These are phyloP conservation scores for Nothocercus julius DNA, from an alignment of 2,113 vertebrate species.

Conservation along the genomic window DNA sequence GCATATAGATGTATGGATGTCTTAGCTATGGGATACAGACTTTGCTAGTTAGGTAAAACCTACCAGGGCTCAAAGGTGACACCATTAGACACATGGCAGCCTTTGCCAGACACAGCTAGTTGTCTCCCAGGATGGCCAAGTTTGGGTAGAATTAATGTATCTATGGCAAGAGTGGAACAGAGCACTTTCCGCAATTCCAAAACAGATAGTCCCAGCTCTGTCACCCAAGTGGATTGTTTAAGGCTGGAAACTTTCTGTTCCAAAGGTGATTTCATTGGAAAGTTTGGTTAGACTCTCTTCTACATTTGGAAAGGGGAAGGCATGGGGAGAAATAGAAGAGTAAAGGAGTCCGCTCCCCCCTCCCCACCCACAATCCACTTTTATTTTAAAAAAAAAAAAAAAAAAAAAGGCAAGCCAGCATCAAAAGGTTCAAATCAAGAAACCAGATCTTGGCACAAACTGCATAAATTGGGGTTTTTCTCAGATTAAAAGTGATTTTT, in stretches of 20 bases:
- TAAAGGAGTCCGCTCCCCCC: not conserved
- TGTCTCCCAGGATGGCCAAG: not conserved
- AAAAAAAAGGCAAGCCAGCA: too few relatives aligned
- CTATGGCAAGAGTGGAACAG: rapidly evolving
- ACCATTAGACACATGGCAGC: not conserved
- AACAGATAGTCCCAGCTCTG: not conserved
- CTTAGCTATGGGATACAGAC: not conserved
- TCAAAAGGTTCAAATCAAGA: slow-evolving; percentile 32
- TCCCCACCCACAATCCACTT: not conserved
- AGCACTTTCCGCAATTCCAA: not conserved
- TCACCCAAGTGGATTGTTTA: not conserved
- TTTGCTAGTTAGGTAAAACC: not conserved
- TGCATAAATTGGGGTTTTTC: not conserved
- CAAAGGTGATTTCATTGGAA: not conserved
- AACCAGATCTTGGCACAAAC: slow-evolving; percentile 26
- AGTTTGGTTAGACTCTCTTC: not conserved
- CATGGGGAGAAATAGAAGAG: not conserved
- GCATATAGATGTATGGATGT: not conserved
- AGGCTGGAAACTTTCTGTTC: not conserved
- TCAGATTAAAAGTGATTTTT: slow-evolving; percentile 43
- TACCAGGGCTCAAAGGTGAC: not conserved
- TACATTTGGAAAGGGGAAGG: not conserved
- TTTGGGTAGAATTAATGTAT: not conserved
- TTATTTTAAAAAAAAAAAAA: too few relatives aligned
- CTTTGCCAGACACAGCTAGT: too few relatives aligned